Base-by-base conservation (phyloP, 2,797 vertebrate species). In the Myotis planiceps region DNA sequence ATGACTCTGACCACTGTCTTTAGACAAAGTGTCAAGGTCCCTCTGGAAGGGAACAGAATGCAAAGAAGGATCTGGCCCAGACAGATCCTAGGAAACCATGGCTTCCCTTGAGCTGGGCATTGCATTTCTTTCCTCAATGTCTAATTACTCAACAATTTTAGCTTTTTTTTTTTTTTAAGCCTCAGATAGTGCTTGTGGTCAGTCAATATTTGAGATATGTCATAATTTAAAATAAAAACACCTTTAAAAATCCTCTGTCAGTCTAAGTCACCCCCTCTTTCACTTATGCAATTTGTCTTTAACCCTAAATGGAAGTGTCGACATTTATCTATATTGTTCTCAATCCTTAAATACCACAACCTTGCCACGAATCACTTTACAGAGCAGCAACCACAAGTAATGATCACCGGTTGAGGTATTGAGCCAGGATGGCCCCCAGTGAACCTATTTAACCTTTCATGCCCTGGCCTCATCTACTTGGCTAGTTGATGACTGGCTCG, bases 201-300 rank as follows among this genome's bases (percentile, higher is more conserved):
- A 81, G 60, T 87, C 4, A 0, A 94, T 90, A 85, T 14, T 76
- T 93, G 71, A 84, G 96, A 29, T 88, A 78, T 60, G 91, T 78
- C 58, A 76, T 74, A 89, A 84, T 74, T 94, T 69, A 92, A 63
- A 83, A 82, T 85, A 93, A 81, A 94, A 87, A 83, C 51, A 93
- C 0, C 51, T 87, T 87, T 55, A 72, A 92, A 96, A 80, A 58
- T 55, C 32, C 37, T 58, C 53, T 90, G 42, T 93, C 80, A 69
- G 2, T 94, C 60, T 74, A 72, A 83, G 68, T 72, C 14, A 93
- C 5, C 18, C 42, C 9, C 68, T 74, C 55, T 84, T 87, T 49
- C 1, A 63, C 21, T 76, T 83, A 81, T 2, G 1, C 25, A 93
- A 85, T 78, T 96, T 32, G 87, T 84, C 88, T 93, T 92, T 45